Percentiles rank a stretch among this genome's conserved stretches.
Conservation (phyloP, 1,140 invertebrate genomes). For the Asobara japonica region DNA sequence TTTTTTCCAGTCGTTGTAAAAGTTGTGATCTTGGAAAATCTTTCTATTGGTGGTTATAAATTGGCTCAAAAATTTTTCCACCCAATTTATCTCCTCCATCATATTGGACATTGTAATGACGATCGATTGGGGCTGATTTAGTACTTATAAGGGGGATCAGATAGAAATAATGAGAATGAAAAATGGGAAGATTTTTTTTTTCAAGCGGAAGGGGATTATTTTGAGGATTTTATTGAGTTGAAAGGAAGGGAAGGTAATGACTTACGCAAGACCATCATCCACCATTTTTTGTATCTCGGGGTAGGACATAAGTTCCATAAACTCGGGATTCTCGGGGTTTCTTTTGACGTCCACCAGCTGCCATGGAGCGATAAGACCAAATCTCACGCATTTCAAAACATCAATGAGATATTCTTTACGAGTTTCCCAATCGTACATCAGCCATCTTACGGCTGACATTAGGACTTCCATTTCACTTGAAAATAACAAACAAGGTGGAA, state of each 20-base stretch:
- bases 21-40: too few relatives aligned
- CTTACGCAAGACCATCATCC: constrained; percentile 77
- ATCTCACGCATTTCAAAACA: constrained; percentile 74
- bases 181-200: too few relatives aligned
- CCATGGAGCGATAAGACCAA: constrained; percentile 78
- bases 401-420: constrained; percentile 68
- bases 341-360: constrained; percentile 77
- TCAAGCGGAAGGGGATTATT: background rate
- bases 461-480: constrained; percentile 79
- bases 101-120: too few relatives aligned
- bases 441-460: constrained; percentile 79
- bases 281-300: constrained; percentile 76
- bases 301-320: constrained; percentile 73
- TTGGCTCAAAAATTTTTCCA: too few relatives aligned
- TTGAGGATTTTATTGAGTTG: background rate
- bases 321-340: constrained; percentile 76
- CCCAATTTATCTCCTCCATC: too few relatives aligned
- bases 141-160: background rate
- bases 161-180: background rate
- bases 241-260: background rate
- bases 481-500: background rate
- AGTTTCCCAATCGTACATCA: constrained; percentile 73
- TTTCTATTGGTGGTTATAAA: too few relatives aligned
- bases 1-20: too few relatives aligned
- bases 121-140: too few relatives aligned